Percentiles rank a stretch among this genome's conserved stretches.
These are phyloP conservation scores for Molorchus minor DNA, from an alignment of 2,888 invertebrate species.

Conservation along the genomic window DNA sequence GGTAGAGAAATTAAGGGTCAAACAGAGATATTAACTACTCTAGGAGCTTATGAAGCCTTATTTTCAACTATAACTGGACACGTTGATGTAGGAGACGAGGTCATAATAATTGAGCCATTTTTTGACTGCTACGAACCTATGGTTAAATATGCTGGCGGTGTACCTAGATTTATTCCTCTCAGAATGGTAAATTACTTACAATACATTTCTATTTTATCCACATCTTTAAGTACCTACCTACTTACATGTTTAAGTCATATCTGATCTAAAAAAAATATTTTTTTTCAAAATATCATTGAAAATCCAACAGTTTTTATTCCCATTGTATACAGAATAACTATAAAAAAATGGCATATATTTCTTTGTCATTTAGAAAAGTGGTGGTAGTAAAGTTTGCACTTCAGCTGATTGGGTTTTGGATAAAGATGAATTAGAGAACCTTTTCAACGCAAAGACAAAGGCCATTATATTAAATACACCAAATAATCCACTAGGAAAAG, in stretches of 20 bases:
- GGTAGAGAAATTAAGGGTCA: slow-evolving; percentile 81
- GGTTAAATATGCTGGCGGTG: slow-evolving; percentile 88
- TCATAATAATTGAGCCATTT: slow-evolving; percentile 97
- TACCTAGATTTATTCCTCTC: slow-evolving; percentile 86
- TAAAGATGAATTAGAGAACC: slow-evolving; percentile 76
- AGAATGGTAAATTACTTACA: slow-evolving; percentile 64
- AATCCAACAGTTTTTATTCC: no score
- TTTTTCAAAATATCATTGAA: no score
- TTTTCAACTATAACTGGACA: slow-evolving; percentile 80
- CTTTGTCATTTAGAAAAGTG: slow-evolving; percentile 37
- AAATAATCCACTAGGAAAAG: slow-evolving; percentile 97
- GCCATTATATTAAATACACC: slow-evolving; percentile 97
- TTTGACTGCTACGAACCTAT: slow-evolving; percentile 99
- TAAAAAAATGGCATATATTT: slow-evolving; percentile 4
- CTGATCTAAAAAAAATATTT: no score
- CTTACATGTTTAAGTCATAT: no score
- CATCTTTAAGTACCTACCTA: no score
- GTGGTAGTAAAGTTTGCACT: slow-evolving; percentile 62
- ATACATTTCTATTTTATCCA: no score
- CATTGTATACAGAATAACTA: no score
- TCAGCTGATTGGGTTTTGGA: slow-evolving; percentile 94
- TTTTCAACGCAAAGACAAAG: slow-evolving; percentile 91
- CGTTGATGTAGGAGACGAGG: slow-evolving; percentile 87
- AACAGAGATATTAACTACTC: slow-evolving; percentile 87
- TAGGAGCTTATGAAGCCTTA: slow-evolving; percentile 95